Percentiles rank a stretch among this genome's conserved stretches.
phyloP scores from a whole-genome alignment of 2,888 invertebrate species.

The Dasypogon diadema region DNA sequence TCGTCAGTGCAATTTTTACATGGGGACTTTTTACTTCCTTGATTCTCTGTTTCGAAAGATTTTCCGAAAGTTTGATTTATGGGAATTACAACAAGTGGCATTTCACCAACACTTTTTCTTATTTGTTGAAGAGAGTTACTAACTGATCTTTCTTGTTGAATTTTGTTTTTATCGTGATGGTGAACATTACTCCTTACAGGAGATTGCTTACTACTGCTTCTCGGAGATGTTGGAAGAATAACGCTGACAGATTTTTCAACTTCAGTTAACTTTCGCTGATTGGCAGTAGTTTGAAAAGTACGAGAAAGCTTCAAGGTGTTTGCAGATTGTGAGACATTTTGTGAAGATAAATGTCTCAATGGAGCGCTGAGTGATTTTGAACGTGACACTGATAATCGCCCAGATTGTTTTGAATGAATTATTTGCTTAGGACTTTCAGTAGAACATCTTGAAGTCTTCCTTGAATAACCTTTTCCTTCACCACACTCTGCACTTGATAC shows the following conservation, averaged over 20 bases:
- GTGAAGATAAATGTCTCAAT: too few species aligned
- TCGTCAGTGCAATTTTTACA: neutral
- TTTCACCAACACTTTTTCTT: neutral
- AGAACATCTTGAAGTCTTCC: too few species aligned
- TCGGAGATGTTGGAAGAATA: neutral
- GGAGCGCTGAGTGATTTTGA: too few species aligned
- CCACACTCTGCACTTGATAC: too few species aligned
- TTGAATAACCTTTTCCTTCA: too few species aligned
- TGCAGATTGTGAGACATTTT: too few species aligned
- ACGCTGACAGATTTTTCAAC: neutral
- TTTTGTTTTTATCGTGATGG: too few species aligned
- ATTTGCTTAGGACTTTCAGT: too few species aligned
- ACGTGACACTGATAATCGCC: too few species aligned
- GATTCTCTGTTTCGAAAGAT: neutral
- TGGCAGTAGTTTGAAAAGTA: neutral
- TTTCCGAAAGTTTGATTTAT: conserved; percentile 8
- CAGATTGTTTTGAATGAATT: too few species aligned
- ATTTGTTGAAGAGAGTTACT: neutral
- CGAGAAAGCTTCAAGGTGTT: too few species aligned
- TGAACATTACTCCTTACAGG: neutral
- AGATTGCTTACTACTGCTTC: neutral
- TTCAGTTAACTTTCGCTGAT: neutral
- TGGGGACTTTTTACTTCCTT: neutral
- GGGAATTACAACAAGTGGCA: neutral
- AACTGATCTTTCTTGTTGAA: neutral